Conservation (phyloP, 1,140 invertebrate genomes). For the Lepidostoma basale region DNA sequence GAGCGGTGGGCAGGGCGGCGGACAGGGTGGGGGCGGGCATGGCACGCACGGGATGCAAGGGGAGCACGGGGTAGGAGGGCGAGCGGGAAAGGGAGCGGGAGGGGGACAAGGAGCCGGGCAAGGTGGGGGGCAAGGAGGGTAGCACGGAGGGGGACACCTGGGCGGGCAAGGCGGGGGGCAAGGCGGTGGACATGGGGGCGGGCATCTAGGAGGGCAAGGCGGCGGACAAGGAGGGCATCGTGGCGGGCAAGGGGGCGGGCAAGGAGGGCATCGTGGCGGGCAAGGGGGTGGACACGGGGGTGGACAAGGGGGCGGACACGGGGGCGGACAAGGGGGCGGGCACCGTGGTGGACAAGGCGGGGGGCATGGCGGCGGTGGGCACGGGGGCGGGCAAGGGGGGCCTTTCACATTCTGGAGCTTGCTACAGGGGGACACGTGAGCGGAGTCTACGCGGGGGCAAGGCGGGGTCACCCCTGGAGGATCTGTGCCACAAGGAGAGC, state of each 20-base stretch:
- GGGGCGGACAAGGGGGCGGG: background rate
- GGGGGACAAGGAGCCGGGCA: background rate
- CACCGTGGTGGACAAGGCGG: background rate
- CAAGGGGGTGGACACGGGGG: background rate
- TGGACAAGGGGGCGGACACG: background rate
- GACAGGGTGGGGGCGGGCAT: background rate
- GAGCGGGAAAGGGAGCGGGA: background rate
- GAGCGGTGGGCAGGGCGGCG: background rate
- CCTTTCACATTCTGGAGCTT: background rate
- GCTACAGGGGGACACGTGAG: background rate
- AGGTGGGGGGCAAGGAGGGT: background rate
- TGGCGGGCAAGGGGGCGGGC: background rate
- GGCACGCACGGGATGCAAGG: background rate
- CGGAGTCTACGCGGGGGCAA: background rate
- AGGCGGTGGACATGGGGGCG: background rate
- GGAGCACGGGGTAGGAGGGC: background rate
- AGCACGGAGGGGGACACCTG: background rate
- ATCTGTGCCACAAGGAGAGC: background rate
- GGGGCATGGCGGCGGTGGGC: background rate
- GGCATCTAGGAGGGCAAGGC: background rate
- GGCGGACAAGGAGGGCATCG: slow-evolving; percentile 1
- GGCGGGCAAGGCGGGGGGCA: background rate
- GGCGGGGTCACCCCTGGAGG: background rate
- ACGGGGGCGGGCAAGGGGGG: background rate
- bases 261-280: background rate